Evolutionary conservation across 2,113 vertebrate genomes (phyloP).

Genomic region (Passer domesticus): DNA sequence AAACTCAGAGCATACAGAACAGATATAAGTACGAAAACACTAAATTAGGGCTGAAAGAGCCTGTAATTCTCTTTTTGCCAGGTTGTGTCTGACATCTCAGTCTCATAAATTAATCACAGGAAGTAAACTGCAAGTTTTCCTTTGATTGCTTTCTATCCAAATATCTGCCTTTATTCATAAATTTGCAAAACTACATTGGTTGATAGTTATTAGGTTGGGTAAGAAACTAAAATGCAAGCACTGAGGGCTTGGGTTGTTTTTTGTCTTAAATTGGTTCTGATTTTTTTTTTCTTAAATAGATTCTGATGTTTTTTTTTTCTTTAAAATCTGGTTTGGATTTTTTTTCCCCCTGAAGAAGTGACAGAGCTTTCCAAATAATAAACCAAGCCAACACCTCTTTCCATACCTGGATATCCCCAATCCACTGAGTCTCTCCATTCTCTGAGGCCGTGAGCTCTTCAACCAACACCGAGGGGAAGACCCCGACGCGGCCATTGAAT

Average conservation of each 20-base stretch:
- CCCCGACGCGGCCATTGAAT: constrained; percentile 88
- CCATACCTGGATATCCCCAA: constrained; percentile 77
- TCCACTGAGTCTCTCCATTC: constrained; percentile 84
- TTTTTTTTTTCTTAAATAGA: not conserved
- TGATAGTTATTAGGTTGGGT: not conserved
- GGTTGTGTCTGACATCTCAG: not conserved
- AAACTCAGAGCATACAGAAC: not conserved
- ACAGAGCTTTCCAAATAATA: not conserved
- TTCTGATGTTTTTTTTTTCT: not conserved
- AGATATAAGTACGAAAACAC: not conserved
- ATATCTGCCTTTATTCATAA: not conserved
- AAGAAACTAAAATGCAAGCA: not conserved
- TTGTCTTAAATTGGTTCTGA: too few species aligned
- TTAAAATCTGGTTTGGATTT: not conserved
- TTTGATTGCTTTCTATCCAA: not conserved
- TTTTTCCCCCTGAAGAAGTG: accelerated
- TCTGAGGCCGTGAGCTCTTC: constrained; percentile 87
- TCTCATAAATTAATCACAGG: not conserved
- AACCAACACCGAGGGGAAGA: constrained; percentile 94
- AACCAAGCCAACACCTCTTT: not conserved
- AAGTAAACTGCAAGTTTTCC: not conserved
- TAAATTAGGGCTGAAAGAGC: not conserved
- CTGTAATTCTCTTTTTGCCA: not conserved
- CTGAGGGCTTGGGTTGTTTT: not conserved
- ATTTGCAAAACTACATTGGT: not conserved